phyloP scores from a whole-genome alignment of 2,113 vertebrate genomes.

The Misgurnus anguillicaudatus region DNA sequence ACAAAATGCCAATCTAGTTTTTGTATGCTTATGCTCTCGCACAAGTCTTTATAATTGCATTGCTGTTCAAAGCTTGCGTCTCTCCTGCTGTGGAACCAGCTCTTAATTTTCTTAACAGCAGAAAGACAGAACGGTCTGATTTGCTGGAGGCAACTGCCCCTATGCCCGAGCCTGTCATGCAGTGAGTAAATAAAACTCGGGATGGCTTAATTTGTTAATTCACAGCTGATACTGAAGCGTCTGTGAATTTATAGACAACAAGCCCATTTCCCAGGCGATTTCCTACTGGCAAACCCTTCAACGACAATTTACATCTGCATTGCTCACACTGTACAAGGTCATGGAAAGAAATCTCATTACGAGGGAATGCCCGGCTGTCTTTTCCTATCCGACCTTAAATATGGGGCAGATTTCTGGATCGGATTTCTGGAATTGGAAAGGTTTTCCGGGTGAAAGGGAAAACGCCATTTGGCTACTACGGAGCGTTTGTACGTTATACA shows the following conservation, averaged over 20 bases:
- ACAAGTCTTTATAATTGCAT: background rate
- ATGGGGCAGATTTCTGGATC: slow-evolving; percentile 1
- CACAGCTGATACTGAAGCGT: background rate
- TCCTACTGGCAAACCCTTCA: slow-evolving; percentile 9
- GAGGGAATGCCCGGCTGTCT: slow-evolving; percentile 34
- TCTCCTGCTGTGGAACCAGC: background rate
- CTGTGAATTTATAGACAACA: slow-evolving; percentile 30
- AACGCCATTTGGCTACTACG: slow-evolving; percentile 36
- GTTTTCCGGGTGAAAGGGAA: slow-evolving; percentile 21
- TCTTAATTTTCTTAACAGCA: background rate
- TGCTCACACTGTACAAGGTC: slow-evolving; percentile 9
- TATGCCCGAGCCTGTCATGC: background rate
- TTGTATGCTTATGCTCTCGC: background rate
- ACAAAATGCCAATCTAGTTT: background rate
- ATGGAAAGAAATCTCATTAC: slow-evolving; percentile 34
- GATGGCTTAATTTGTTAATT: slow-evolving; percentile 20
- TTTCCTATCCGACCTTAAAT: background rate
- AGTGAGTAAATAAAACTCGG: background rate
- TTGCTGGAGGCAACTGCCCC: background rate
- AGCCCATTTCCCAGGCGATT: slow-evolving; percentile 11
- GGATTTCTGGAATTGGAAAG: slow-evolving; percentile 21
- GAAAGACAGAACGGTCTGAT: background rate
- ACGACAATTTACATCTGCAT: slow-evolving; percentile 25
- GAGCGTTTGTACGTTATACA: slow-evolving; percentile 10
- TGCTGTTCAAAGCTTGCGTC: background rate